Evolutionary conservation across 2,113 vertebrate genomes (phyloP).

Genomic region (Aegithalos caudatus): DNA sequence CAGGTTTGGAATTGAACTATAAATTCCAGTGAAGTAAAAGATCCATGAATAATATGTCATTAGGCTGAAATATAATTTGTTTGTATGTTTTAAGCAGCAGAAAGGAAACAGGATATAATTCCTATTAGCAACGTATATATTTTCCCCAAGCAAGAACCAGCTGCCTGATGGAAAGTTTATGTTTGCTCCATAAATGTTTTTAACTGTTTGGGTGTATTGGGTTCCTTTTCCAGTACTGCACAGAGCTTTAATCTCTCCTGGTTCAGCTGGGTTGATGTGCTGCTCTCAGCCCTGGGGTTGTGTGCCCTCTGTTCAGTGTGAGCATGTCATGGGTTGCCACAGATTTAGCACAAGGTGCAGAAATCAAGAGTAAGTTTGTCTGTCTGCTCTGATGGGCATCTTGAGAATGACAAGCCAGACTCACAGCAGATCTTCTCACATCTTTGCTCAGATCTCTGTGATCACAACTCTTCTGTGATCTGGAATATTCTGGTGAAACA

Average conservation of each 20-base stretch:
- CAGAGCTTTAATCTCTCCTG: neutral
- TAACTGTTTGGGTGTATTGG: constrained; percentile 12
- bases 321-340: neutral
- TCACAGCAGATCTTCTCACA: neutral
- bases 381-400: neutral
- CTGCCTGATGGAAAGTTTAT: constrained; percentile 39
- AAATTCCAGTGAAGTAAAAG: constrained; percentile 40
- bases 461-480: neutral
- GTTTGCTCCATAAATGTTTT: constrained; percentile 4
- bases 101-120: constrained; percentile 54
- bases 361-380: neutral
- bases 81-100: constrained; percentile 52
- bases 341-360: neutral
- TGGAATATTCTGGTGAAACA: neutral
- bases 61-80: constrained; percentile 49
- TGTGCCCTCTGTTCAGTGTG: neutral
- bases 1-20: constrained; percentile 45
- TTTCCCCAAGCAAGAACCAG: constrained; percentile 32
- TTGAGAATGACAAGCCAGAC: neutral
- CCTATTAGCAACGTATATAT: constrained; percentile 37
- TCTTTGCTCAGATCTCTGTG: neutral
- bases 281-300: neutral
- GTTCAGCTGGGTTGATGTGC: neutral
- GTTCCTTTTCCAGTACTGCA: neutral
- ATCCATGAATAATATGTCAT: constrained; percentile 40